Evolutionary conservation across 2,888 invertebrate genomes (phyloP).

Genomic region (Agrenia bidenticulata): DNA sequence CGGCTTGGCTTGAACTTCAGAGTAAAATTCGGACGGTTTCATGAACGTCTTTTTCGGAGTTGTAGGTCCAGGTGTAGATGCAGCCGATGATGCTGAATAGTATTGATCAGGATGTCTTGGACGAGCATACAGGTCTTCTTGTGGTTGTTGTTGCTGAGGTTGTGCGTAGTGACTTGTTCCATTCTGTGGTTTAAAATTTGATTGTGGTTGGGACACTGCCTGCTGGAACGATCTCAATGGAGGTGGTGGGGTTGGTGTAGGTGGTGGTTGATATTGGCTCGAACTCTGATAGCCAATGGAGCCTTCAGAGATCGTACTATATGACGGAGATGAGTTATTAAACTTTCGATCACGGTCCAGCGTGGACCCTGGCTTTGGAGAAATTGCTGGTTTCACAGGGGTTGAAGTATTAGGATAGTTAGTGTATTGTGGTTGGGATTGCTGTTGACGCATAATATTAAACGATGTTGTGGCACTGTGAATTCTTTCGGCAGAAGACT

Average conservation of each 20-base stretch:
- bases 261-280: constrained; percentile 40
- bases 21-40: constrained; percentile 51
- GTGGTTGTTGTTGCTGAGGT: constrained; percentile 20
- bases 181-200: constrained; percentile 30
- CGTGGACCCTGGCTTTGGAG: constrained; percentile 47
- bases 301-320: constrained; percentile 50
- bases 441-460: constrained; percentile 50
- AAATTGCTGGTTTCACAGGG: constrained; percentile 48
- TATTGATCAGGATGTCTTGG: constrained; percentile 49
- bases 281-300: constrained; percentile 41
- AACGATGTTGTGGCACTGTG: constrained; percentile 50
- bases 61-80: constrained; percentile 37
- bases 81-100: constrained; percentile 44
- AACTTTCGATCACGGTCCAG: constrained; percentile 47
- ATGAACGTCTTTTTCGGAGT: constrained; percentile 48
- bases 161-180: not conserved
- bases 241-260: constrained; percentile 39
- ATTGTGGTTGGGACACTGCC: constrained; percentile 15
- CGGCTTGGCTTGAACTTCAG: constrained; percentile 30
- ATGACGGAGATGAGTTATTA: constrained; percentile 50
- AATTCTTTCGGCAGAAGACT: constrained; percentile 51
- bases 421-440: constrained; percentile 28
- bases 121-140: constrained; percentile 49
- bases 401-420: constrained; percentile 39
- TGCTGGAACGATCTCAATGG: constrained; percentile 43